These are phyloP conservation scores for Morone saxatilis DNA, from an alignment of 2,113 vertebrate genomes.

Conservation along the genomic window DNA sequence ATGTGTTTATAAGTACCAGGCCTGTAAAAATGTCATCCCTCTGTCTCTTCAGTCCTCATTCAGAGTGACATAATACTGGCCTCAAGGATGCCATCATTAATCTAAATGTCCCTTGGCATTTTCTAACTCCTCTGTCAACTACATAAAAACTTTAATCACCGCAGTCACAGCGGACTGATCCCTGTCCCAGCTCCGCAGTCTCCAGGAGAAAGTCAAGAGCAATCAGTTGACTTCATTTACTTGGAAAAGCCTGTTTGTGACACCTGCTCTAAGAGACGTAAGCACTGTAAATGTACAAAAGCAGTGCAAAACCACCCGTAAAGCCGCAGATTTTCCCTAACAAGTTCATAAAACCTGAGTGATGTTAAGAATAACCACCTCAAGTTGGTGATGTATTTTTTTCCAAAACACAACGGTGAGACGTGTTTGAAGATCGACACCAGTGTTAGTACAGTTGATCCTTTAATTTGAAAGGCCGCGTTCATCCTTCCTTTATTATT, in stretches of 20 bases:
- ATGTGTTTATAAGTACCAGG: conserved; percentile 69
- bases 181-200: conserved; percentile 67
- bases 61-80: conserved; percentile 79
- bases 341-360: conserved; percentile 72
- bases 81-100: conserved; percentile 73
- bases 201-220: conserved; percentile 76
- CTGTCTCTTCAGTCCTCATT: conserved; percentile 76
- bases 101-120: conserved; percentile 75
- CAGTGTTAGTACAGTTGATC: conserved; percentile 29
- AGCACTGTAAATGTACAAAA: conserved; percentile 63
- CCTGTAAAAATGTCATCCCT: conserved; percentile 78
- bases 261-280: conserved; percentile 72
- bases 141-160: conserved; percentile 75
- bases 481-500: conserved; percentile 8
- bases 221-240: conserved; percentile 74
- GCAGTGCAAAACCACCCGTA: conserved; percentile 58
- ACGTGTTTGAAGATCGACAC: conserved; percentile 48
- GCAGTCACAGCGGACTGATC: conserved; percentile 66
- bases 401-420: conserved; percentile 61
- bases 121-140: conserved; percentile 75
- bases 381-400: conserved; percentile 68
- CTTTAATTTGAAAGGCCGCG: conserved; percentile 29
- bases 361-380: conserved; percentile 73
- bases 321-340: conserved; percentile 61
- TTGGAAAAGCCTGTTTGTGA: conserved; percentile 76